Base-by-base conservation (phyloP, 2,797 vertebrate species). In the Karalla daura region DNA sequence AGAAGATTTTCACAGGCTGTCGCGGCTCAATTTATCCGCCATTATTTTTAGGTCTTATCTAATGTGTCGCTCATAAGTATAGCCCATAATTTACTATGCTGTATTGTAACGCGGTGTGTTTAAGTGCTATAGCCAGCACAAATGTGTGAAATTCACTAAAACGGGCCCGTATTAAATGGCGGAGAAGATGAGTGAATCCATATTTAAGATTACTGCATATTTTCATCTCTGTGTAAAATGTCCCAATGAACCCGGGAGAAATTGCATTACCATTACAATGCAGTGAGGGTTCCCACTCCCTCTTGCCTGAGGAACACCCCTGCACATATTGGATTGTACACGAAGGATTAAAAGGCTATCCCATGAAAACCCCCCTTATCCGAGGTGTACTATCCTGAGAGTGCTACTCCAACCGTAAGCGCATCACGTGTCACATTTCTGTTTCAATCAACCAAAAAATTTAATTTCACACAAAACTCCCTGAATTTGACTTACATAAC, bases 261-360 rank as follows among this genome's bases (percentile, higher is more conserved):
- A 72, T 24, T 69, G 44, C 45, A 70, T 77, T 74, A 71, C 5
- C 43, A 80, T 79, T 66, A 80, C 72, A 83, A 75, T 70, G 60
- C 80, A 84, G 70, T 11, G 46, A 83, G 60, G 62, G 63, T 63
- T 86, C 68, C n/a, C 62, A 82, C 69, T 79, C 63, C 63, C 68
- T 68, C 75, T 64, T 63, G 81, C 85, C 70, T 18, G 54, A 86
- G 88, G 84, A 90, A 88, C 83, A 88, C 72, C 87, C 74, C 70
- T 67, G 56, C 77, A 84, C 78, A 75, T 72, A 73, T 25, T 43
- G 64, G 75, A 86, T 84, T 83, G 76, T 62, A 81, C 81, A 84
- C 76, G 33, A 70, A 84, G 84, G 90, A 89, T 89, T 89, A 89
- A 87, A 86, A 86, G 80, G 84, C 78, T 85, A 79, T 86, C 83